Percentiles rank a stretch among this genome's conserved stretches.
Conservation (phyloP, 1,140 invertebrate genomes). For the Pogonus chalceus region DNA sequence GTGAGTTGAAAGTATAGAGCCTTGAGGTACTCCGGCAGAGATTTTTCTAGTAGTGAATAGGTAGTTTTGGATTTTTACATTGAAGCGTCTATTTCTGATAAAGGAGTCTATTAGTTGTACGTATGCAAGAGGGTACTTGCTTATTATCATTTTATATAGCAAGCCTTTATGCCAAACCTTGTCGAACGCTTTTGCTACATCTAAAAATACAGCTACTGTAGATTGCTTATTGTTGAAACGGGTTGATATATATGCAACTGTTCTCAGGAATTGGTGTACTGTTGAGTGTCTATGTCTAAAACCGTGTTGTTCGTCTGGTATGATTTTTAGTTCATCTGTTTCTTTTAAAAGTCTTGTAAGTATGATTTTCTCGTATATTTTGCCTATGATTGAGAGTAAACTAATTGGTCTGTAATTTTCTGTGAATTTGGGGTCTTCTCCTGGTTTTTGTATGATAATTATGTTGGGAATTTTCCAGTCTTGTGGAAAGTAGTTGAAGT, state of each 20-base stretch:
- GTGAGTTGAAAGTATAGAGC: constrained; percentile 17
- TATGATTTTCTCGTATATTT: constrained; percentile 17
- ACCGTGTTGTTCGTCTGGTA: constrained; percentile 10
- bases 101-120: constrained; percentile 11
- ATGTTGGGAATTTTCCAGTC: neutral
- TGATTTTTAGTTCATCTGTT: neutral
- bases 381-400: constrained; percentile 14
- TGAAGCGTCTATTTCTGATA: constrained; percentile 13
- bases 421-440: neutral
- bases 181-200: constrained; percentile 24
- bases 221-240: constrained; percentile 17
- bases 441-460: constrained; percentile 6
- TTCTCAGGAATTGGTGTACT: neutral
- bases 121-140: constrained; percentile 9
- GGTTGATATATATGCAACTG: neutral
- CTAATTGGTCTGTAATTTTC: constrained; percentile 12
- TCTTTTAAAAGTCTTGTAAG: constrained; percentile 9
- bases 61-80: constrained; percentile 5
- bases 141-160: constrained; percentile 15
- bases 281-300: neutral
- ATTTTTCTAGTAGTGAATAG: constrained; percentile 6
- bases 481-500: constrained; percentile 8
- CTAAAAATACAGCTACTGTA: constrained; percentile 18
- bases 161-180: constrained; percentile 21
- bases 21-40: constrained; percentile 22